Percentiles rank a stretch among this genome's conserved stretches.
Evolutionary conservation across 2,113 vertebrate species (phyloP).

Genomic region (Macquaria ambigua): DNA sequence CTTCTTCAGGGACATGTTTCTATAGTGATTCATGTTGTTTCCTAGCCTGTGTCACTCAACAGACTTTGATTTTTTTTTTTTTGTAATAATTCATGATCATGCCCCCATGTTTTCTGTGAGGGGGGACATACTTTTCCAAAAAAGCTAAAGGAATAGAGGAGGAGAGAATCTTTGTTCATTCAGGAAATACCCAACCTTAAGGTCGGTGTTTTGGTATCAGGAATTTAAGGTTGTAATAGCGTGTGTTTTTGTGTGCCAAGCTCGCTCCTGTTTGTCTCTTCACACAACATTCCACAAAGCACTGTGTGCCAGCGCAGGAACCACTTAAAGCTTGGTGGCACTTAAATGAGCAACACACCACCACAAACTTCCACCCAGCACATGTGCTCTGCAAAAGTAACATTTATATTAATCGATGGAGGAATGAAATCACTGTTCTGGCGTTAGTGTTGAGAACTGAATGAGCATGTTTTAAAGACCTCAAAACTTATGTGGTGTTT

Average conservation of each 20-base stretch:
- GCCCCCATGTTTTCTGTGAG: not conserved
- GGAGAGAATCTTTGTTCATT: not conserved
- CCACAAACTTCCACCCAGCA: constrained; percentile 3
- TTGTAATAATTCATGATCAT: not conserved
- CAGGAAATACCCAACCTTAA: not conserved
- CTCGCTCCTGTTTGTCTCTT: constrained; percentile 36
- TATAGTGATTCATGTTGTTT: constrained; percentile 51
- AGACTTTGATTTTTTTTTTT: not conserved
- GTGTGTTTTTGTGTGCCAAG: constrained; percentile 54
- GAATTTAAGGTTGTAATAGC: not conserved
- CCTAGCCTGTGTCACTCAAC: constrained; percentile 1
- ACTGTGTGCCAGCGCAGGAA: constrained; percentile 39
- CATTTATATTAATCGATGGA: not conserved
- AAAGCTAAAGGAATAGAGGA: not conserved
- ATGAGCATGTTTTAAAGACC: not conserved
- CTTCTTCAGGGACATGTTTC: constrained; percentile 38
- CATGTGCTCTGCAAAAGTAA: constrained; percentile 27
- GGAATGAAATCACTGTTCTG: not conserved
- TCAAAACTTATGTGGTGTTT: constrained; percentile 5
- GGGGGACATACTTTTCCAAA: not conserved
- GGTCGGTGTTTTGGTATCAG: constrained; percentile 16
- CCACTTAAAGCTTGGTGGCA: constrained; percentile 33
- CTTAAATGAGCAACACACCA: constrained; percentile 32
- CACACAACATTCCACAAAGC: constrained; percentile 39
- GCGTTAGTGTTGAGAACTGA: not conserved